These are phyloP conservation scores for Drosophila bifasciata DNA, from an alignment of 1,140 invertebrate genomes.

Conservation along the genomic window DNA sequence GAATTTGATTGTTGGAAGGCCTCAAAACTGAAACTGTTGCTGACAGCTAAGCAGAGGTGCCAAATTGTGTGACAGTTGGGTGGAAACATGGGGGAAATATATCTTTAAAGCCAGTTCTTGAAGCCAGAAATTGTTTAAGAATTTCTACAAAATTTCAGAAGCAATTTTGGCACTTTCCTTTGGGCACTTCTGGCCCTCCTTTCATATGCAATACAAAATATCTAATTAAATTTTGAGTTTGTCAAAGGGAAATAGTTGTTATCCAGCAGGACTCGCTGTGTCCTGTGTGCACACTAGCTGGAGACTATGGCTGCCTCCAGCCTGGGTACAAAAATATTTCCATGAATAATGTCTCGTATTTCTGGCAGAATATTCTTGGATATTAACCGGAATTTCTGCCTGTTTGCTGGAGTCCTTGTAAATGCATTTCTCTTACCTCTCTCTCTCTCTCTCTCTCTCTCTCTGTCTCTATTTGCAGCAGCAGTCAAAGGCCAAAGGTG, in stretches of 20 bases:
- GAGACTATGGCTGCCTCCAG: conserved; percentile 18
- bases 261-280: background rate
- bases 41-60: background rate
- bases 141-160: background rate
- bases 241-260: conserved; percentile 59
- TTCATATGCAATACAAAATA: no score
- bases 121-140: no score
- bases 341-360: conserved; percentile 8
- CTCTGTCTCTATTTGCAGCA: conserved; percentile 24
- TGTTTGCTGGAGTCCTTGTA: conserved; percentile 30
- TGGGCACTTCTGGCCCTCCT: no score
- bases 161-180: background rate
- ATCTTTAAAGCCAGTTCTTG: no score
- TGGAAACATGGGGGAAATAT: no score
- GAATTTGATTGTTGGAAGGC: conserved; percentile 5
- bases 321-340: conserved; percentile 26
- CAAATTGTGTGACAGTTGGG: no score
- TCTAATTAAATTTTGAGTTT: conserved; percentile 57
- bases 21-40: conserved; percentile 8
- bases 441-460: background rate
- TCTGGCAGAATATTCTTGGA: conserved; percentile 11
- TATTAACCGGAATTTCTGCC: conserved; percentile 35
- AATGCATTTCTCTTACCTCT: conserved; percentile 12
- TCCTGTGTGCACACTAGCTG: conserved; percentile 16
- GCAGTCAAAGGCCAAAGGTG: conserved; percentile 37